Percentiles rank a stretch among this genome's conserved stretches.
Evolutionary conservation across 2,113 vertebrate genomes (phyloP).

Genomic region (Abramis brama): DNA sequence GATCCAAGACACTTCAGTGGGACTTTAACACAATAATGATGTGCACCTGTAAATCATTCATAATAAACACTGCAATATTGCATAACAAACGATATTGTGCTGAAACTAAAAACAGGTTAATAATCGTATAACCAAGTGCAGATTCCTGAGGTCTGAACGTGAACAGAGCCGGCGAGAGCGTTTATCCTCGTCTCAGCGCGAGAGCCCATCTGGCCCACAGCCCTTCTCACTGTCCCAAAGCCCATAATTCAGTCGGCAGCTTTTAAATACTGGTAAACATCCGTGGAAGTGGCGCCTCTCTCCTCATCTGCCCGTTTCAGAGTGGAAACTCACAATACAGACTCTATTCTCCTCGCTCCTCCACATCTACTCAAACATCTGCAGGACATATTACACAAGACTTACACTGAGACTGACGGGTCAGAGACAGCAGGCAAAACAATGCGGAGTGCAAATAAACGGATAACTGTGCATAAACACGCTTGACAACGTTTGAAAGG

Average conservation of each 20-base stretch:
- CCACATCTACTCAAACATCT: neutral
- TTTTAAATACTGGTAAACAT: constrained; percentile 58
- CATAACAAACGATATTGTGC: too few relatives aligned
- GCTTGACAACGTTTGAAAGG: neutral
- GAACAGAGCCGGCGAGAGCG: neutral
- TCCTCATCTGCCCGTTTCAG: neutral
- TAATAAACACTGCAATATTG: too few relatives aligned
- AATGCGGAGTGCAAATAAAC: neutral
- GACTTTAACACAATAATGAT: too few relatives aligned
- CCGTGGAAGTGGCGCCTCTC: constrained; percentile 37
- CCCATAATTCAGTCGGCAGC: constrained; percentile 47
- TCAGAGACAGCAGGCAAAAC: neutral
- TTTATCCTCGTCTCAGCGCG: constrained; percentile 3
- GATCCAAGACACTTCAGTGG: too few relatives aligned
- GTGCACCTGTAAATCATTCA: too few relatives aligned
- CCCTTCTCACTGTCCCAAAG: constrained; percentile 49
- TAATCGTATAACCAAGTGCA: constrained; percentile 21
- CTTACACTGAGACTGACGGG: neutral
- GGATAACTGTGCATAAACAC: neutral
- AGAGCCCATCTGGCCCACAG: constrained; percentile 57
- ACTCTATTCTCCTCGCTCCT: neutral
- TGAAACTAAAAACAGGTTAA: constrained; percentile 28
- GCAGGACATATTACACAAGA: neutral
- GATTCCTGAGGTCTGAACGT: constrained; percentile 13
- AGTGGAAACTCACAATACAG: constrained; percentile 1